Base-by-base conservation (phyloP, 2,888 invertebrate species). In the Lasioglossum vierecki region DNA sequence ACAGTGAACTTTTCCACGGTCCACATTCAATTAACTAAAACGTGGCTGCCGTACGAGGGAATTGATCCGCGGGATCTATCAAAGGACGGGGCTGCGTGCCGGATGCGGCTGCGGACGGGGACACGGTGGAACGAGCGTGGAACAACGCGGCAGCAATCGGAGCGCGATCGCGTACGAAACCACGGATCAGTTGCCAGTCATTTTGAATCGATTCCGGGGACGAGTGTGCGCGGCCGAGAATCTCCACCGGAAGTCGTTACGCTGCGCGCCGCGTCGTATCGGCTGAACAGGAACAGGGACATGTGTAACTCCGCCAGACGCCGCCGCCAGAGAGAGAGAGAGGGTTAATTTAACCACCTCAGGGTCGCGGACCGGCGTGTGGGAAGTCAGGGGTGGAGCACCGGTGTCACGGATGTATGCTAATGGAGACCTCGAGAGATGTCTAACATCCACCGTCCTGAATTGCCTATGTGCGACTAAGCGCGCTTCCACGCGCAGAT, bases 401-500 rank as follows among this genome's bases (percentile, higher is more conserved):
- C 86, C 86, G 86, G 88, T 90, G 92, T 92, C 92, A 92, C 91
- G 91, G 91, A 93, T 94, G 91, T 93, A 94, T 94, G 93, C 93
- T 94, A 94, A 94, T 94, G 91, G 92, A 93, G 92, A 93, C 91
- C 93, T 92, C 91, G 86, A 89, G 91, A 92, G 91, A 93, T 92
- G 93, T 93, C 91, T 93, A 92, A 93, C 93, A 93, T 93, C 90
- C 86, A 92, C 89, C 91, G 90, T 88, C 87, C 88, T 87, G 88
- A 93, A 92, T 92, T 91, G 91, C 86, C 90, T 89, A 87, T 86
- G 87, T 77, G 84, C 84, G 83, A 90, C 88, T 88, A 84, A 87
- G 84, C 79, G 73, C 80, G 82, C 70, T 63, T 80, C 74, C 71
- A 49, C 74, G 81, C 72, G 77, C 60, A 74, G 75, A 35, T 46